Evolutionary conservation across 2,888 invertebrate genomes (phyloP).

Genomic region (Heliconius aoede): DNA sequence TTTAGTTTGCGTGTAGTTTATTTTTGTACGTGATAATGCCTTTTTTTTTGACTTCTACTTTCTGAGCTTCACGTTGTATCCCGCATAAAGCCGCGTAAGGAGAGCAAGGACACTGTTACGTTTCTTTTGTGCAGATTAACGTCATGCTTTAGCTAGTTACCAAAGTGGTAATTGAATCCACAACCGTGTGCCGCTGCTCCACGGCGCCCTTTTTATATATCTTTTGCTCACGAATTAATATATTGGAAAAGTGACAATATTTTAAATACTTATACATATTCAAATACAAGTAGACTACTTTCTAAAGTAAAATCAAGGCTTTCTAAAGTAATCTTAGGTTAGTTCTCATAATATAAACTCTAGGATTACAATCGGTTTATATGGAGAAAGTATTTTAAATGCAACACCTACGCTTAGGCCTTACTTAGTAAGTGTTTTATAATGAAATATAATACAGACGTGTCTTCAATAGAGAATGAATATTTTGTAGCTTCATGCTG

Average conservation of each 20-base stretch:
- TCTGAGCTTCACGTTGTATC: too few species aligned
- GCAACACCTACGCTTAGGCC: neutral
- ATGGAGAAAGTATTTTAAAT: slow-evolving; percentile 11
- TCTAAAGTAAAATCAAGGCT: neutral
- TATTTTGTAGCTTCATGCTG: neutral
- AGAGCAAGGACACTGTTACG: too few species aligned
- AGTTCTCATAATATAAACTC: neutral
- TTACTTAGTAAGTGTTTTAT: neutral
- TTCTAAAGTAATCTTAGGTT: neutral
- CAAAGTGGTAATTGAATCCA: neutral
- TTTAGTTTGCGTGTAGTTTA: slow-evolving; percentile 2
- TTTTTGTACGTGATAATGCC: neutral
- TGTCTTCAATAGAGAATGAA: neutral
- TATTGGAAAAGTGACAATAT: neutral
- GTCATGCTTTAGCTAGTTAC: neutral
- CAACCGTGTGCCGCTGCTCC: too few species aligned
- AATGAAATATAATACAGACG: neutral
- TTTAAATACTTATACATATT: neutral
- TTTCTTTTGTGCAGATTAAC: neutral
- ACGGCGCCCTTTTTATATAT: too few species aligned
- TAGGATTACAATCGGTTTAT: slow-evolving; percentile 9
- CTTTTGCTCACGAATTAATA: neutral
- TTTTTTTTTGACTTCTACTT: neutral
- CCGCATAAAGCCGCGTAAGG: too few species aligned
- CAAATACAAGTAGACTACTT: neutral